Conservation (phyloP, 2,888 invertebrate genomes). For the Cyclophora albipunctata region DNA sequence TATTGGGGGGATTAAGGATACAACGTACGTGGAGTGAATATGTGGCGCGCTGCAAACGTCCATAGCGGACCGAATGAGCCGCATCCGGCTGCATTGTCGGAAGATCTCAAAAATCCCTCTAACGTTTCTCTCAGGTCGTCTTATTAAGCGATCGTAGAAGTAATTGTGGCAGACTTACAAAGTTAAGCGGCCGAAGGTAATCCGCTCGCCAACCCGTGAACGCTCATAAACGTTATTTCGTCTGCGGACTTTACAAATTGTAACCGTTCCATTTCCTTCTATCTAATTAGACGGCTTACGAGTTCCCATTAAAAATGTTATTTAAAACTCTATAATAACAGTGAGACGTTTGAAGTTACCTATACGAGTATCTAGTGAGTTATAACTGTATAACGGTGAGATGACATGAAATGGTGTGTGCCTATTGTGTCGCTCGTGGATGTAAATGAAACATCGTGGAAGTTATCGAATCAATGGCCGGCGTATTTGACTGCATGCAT, state of each 20-base stretch:
- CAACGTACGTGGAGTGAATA: conserved; percentile 38
- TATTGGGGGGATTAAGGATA: conserved; percentile 59
- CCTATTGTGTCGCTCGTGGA: too few relatives aligned
- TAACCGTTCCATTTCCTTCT: conserved; percentile 36
- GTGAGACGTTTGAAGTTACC: too few relatives aligned
- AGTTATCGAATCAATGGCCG: conserved; percentile 42
- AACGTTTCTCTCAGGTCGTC: conserved; percentile 49
- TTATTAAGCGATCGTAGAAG: conserved; percentile 62
- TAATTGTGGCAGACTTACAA: conserved; percentile 69
- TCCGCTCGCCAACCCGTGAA: conserved; percentile 46
- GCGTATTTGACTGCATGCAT: conserved; percentile 34
- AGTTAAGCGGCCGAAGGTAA: conserved; percentile 64
- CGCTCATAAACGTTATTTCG: conserved; percentile 69
- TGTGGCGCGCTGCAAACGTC: conserved; percentile 1
- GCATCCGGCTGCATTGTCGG: conserved; percentile 21
- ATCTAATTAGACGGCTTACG: conserved; percentile 27
- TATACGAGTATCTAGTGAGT: too few relatives aligned
- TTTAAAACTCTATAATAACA: too few relatives aligned
- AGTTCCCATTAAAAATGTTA: conserved; percentile 6
- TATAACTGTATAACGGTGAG: too few relatives aligned
- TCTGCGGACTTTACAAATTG: conserved; percentile 70
- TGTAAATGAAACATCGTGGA: conserved; percentile 16
- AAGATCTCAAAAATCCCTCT: conserved; percentile 55
- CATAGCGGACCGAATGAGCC: not conserved
- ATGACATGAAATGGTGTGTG: too few relatives aligned